Evolutionary conservation across 2,797 vertebrate species (phyloP), one percentile per base, ranked within the genome.

Genomic region (Muraenolepis orangiensis): DNA sequence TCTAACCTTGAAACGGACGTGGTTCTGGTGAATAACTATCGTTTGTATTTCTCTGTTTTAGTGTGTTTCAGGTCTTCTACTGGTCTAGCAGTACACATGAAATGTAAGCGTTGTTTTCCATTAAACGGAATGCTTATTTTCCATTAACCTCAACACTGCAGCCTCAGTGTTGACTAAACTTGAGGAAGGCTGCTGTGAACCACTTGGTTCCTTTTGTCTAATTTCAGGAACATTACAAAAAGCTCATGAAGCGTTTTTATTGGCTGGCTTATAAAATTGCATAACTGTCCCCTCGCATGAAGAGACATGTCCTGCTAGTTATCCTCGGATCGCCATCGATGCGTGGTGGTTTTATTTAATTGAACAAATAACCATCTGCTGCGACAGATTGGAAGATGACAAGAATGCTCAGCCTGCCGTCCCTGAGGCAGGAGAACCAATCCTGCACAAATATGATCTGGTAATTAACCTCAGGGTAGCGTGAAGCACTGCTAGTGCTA

Each of bases 311-410:
- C 67, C 81, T 76, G 64, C 51, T 72, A 51, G 73, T 78, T 78
- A 72, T 38, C 30, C 77, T 72, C 61, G 67, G 70, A 69, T n/a
- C 75, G 74, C 76, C 76, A 72, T 67, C 76, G 66, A 73, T 76
- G 73, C 70, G 75, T 74, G 76, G 73, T 81, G 79, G 80, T 76
- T 87, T n/a, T 81, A 88, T 89, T 85, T 88, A 86, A 87, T 87
- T 86, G 64, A 83, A 85, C 84, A 87, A 89, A 87, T 82, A 34
- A 79, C 87, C 88, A 90, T 92, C 88, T 91, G 90, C 74, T 81
- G 78, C 77, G 74, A 75, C 80, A 86, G 82, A 87, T 81, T 84
- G 81, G 76, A 70, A 67, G 80, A 80, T 77, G 73, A 75, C 78
- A 80, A 72, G 76, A 74, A 64, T 83, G 84, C 46, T 71, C 76